Percentiles rank a stretch among this genome's conserved stretches.
Conservation (phyloP, 2,113 vertebrate genomes). For the Hemicordylus capensis region DNA sequence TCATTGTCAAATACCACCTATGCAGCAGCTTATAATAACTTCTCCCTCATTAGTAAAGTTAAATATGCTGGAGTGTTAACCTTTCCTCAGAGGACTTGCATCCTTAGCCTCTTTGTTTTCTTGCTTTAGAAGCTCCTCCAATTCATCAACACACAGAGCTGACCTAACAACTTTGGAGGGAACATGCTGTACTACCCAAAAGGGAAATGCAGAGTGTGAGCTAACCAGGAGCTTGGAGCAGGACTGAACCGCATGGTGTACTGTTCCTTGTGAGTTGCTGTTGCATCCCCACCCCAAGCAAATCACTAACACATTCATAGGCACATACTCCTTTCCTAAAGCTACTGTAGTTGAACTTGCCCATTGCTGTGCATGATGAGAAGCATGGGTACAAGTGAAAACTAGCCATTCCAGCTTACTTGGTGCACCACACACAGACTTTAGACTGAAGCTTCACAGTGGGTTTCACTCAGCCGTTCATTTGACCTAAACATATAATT, state of each 20-base stretch:
- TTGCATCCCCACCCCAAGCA: background rate
- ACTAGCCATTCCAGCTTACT: background rate
- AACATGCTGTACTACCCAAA: conserved; percentile 18
- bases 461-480: background rate
- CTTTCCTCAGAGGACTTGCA: background rate
- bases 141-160: background rate
- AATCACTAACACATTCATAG: background rate
- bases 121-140: background rate
- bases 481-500: background rate
- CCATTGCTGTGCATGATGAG: background rate
- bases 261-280: background rate
- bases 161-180: background rate
- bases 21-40: too few relatives aligned
- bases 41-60: too few relatives aligned
- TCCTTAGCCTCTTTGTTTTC: background rate
- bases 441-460: too few relatives aligned
- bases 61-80: background rate
- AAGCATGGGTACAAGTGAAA: background rate
- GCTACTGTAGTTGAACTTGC: background rate
- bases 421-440: background rate
- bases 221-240: background rate
- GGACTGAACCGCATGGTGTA: background rate
- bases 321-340: background rate
- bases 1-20: too few relatives aligned
- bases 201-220: background rate